Base-by-base conservation (phyloP, 2,113 vertebrate genomes). In the Mus pahari region DNA sequence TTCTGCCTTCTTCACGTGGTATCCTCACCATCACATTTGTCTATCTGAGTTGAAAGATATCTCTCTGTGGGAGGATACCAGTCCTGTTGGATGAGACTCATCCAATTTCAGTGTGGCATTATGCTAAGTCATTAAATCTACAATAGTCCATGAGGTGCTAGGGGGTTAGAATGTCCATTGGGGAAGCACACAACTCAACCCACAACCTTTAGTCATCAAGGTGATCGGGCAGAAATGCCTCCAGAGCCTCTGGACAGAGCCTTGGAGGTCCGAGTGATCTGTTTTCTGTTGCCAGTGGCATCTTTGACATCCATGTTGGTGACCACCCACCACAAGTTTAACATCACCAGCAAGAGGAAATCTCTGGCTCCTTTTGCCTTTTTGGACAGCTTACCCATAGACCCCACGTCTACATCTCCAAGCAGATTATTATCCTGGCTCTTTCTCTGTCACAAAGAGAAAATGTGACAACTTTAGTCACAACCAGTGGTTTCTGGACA, bases 11-110 rank as follows among this genome's bases (percentile, higher is more conserved):
- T 58, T 62, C 17, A 75, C 0, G 0, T 4, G 16, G 31, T 0
- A 1, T 19, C n/a, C 50, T 42, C 3, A 3, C 26, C 5, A 3
- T 0, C 13, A 12, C 1, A 0, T 55, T 53, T 3, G 84, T 1
- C 1, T 0, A 1, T 50, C 86, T 78, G 12, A 9, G 12, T 60
- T 24, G 22, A 24, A 24, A 71, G 16, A 31, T 17, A 22, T 33
- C 26, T 36, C 42, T 16, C 79, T 60, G 78, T 39, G 22, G 24
- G 28, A 75, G 9, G 68, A 81, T 4, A 86, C 12, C 19, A 12
- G 71, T 33, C 60, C 33, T 26, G 0, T 1, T 33, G 33, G 50
- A 48, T 31, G 3, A 20, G 73, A 24, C 31, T 12, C 77, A 48
- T 5, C 11, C 36, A 50, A 7, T 24, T 31, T 11, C 26, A 24